Conservation (phyloP, 2,113 vertebrate species). For the Tragelaphus buxtoni region DNA sequence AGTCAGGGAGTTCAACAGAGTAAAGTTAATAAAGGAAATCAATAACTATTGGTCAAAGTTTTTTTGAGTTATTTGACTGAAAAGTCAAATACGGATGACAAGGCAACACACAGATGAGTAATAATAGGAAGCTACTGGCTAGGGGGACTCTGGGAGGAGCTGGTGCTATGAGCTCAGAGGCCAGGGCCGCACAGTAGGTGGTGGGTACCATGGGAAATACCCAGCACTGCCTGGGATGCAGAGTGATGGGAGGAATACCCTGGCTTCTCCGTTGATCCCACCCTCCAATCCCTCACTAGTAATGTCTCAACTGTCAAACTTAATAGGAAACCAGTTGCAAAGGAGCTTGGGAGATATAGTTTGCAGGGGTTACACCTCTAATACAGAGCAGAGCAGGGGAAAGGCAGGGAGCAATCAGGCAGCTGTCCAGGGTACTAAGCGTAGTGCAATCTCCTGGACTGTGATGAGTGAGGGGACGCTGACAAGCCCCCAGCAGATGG, state of each 20-base stretch:
- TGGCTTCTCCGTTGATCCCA: background rate
- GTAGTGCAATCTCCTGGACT: background rate
- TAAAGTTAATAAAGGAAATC: no score
- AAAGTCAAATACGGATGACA: background rate
- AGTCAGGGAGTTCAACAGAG: no score
- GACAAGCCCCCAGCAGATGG: background rate
- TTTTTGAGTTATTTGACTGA: no score
- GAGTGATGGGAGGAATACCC: background rate
- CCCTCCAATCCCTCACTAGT: background rate
- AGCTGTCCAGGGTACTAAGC: background rate
- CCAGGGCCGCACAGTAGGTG: background rate
- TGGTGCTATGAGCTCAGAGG: background rate
- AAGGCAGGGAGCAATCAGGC: background rate
- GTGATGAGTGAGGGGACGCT: background rate
- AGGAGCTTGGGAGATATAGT: background rate
- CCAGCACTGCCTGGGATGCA: background rate
- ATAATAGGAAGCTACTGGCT: background rate
- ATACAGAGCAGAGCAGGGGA: background rate
- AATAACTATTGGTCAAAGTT: no score
- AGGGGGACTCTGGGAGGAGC: no score
- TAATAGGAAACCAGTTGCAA: background rate
- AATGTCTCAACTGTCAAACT: background rate
- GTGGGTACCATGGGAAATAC: fast-evolving
- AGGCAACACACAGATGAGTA: background rate
- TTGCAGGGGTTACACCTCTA: background rate